A percentile compares a stretch with the other conserved stretches of the same genome.
These are phyloP conservation scores for Hozukius guyotensis DNA, from an alignment of 2,797 vertebrate genomes.

Conservation along the genomic window DNA sequence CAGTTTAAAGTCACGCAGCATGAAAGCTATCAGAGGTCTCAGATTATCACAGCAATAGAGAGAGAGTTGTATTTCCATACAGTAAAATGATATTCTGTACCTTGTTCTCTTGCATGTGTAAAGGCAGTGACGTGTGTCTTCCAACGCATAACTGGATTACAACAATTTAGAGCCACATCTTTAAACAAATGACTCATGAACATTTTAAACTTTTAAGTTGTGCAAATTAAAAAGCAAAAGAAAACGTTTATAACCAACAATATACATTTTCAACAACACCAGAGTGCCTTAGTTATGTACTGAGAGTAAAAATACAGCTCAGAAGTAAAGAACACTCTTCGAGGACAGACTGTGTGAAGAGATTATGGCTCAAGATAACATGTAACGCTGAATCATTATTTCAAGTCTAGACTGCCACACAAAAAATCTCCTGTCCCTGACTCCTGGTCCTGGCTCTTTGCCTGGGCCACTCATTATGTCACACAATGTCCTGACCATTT, in stretches of 20 bases:
- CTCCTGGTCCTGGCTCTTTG: conserved; percentile 29
- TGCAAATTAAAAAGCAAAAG: background rate
- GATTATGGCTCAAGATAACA: conserved; percentile 34
- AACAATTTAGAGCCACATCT: background rate
- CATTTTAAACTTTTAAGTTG: background rate
- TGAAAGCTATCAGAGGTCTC: background rate
- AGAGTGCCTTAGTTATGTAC: background rate
- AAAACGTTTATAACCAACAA: background rate
- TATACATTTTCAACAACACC: background rate
- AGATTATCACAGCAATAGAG: background rate
- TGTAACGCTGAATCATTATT: conserved; percentile 26
- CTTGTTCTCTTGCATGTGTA: background rate
- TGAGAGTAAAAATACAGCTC: background rate
- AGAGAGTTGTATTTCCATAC: background rate
- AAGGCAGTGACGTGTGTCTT: background rate
- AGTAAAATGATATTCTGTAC: conserved; percentile 19
- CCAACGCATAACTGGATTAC: background rate
- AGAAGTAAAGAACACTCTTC: background rate
- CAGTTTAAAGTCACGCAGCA: background rate
- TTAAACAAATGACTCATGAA: background rate
- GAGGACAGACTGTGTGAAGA: background rate
- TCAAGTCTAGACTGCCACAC: conserved; percentile 16
- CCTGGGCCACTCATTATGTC: conserved; percentile 37
- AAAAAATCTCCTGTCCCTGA: conserved; percentile 24
- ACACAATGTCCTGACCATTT: conserved; percentile 31